These are phyloP conservation scores for Drosophila hydei DNA, from an alignment of 1,140 invertebrate genomes.

Conservation along the genomic window DNA sequence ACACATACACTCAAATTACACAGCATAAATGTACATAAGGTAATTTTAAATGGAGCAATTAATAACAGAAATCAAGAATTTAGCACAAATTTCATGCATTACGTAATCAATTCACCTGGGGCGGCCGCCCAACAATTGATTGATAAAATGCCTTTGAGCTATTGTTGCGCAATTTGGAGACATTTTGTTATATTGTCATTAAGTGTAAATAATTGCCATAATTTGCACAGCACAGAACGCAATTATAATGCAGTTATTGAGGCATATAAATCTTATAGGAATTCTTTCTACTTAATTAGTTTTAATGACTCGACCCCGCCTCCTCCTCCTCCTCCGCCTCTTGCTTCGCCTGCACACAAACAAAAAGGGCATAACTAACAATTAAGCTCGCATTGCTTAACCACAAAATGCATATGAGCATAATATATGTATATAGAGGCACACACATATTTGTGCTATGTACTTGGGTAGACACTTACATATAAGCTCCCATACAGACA, in stretches of 20 bases:
- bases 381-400: conserved; percentile 59
- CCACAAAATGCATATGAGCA: conserved; percentile 37
- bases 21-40: too few species aligned
- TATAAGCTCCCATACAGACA: conserved; percentile 3
- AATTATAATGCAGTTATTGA: conserved; percentile 59
- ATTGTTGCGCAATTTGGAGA: conserved; percentile 25
- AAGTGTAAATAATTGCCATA: conserved; percentile 73
- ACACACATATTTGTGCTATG: conserved; percentile 13
- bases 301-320: conserved; percentile 55
- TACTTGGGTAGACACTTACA: background rate
- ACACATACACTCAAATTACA: background rate
- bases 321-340: too few species aligned
- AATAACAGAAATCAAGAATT: conserved; percentile 8
- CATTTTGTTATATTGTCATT: conserved; percentile 45
- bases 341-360: too few species aligned
- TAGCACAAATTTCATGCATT: conserved; percentile 39
- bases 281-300: conserved; percentile 81
- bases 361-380: conserved; percentile 78
- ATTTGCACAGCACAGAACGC: conserved; percentile 52
- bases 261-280: conserved; percentile 69
- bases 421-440: conserved; percentile 18
- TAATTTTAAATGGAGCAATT: conserved; percentile 10
- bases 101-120: conserved; percentile 5
- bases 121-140: background rate
- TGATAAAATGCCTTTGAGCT: conserved; percentile 33